These are phyloP conservation scores for Elanoides forficatus DNA, from an alignment of 2,113 vertebrate genomes.

Conservation along the genomic window DNA sequence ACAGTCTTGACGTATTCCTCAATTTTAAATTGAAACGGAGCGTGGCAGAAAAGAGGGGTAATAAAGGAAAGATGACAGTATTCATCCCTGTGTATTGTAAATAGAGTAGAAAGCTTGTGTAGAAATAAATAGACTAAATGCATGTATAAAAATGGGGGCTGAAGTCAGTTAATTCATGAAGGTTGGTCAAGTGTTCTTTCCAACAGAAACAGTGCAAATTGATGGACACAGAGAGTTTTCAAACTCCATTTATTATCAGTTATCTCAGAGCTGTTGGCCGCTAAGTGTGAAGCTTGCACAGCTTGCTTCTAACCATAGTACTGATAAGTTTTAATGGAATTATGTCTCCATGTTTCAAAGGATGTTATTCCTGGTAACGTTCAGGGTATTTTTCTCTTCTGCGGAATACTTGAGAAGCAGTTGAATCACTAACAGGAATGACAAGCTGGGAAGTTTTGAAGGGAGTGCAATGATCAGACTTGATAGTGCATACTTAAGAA, in stretches of 20 bases:
- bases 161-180: not conserved
- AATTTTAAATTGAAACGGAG: not conserved
- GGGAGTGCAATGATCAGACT: not conserved
- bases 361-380: not conserved
- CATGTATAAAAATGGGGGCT: fast-evolving
- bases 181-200: not conserved
- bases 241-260: not conserved
- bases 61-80: not conserved
- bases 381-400: not conserved
- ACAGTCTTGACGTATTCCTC: not conserved
- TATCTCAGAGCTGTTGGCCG: not conserved
- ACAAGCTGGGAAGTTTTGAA: not conserved
- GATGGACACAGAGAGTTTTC: not conserved
- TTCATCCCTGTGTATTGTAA: not conserved
- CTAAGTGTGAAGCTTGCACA: not conserved
- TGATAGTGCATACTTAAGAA: not conserved
- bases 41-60: not conserved
- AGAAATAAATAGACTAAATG: not conserved
- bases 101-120: not conserved
- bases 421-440: not conserved
- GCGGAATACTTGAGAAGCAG: not conserved
- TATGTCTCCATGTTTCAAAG: not conserved
- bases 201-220: not conserved
- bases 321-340: not conserved
- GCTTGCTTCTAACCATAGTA: not conserved